phyloP scores from a whole-genome alignment of 2,797 vertebrate species.

The Lophotriccus pileatus region DNA sequence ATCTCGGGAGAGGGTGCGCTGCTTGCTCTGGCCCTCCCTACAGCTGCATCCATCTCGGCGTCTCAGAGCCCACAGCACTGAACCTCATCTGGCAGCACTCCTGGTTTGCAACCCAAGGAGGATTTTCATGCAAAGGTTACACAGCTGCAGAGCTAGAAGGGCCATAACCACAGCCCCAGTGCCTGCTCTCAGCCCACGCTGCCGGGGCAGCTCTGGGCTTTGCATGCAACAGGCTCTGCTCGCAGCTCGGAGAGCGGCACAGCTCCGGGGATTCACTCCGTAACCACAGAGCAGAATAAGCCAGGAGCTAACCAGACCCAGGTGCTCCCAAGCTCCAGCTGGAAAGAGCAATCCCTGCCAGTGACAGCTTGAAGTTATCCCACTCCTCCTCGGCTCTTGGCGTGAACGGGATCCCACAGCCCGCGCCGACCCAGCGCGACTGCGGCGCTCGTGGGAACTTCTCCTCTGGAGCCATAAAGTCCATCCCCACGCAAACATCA shows the following conservation, averaged over 20 bases:
- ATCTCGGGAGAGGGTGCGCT: not conserved
- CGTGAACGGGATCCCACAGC: not conserved
- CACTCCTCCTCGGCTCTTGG: accelerated
- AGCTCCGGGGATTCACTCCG: not conserved
- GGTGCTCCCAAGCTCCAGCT: not conserved
- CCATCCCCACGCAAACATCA: not conserved
- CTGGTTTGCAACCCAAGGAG: not conserved
- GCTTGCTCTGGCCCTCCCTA: not conserved
- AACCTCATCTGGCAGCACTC: not conserved
- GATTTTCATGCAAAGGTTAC: not conserved
- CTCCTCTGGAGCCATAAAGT: not conserved
- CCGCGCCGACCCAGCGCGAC: accelerated
- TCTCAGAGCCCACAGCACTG: accelerated
- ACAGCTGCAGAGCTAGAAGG: not conserved
- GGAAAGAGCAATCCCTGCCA: not conserved
- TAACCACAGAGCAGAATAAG: not conserved
- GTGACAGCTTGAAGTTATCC: not conserved
- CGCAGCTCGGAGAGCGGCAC: not conserved
- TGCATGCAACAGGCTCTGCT: not conserved
- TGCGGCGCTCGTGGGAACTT: accelerated
- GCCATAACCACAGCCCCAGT: not conserved
- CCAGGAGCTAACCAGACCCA: not conserved
- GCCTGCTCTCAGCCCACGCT: not conserved
- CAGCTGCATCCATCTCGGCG: accelerated
- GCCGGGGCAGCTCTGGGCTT: not conserved